phyloP scores from a whole-genome alignment of 37 sponge, comb jelly and placozoan species.

The Theonella swinhoei region DNA sequence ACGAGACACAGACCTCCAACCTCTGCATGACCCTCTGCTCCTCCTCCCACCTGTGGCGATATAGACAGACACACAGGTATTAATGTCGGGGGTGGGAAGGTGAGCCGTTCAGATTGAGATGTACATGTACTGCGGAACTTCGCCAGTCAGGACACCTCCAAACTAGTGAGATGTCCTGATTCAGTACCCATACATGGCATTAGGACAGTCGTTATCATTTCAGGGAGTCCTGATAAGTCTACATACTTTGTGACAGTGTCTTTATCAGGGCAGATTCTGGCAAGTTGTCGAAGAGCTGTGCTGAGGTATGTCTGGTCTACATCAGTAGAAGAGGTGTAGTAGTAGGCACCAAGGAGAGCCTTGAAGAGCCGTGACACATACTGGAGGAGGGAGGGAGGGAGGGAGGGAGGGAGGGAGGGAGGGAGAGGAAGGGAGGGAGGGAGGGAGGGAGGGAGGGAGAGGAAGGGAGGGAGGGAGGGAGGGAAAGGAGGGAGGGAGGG shows the following conservation, averaged over 20 bases:
- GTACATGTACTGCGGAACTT: too few species aligned
- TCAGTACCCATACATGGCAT: neutral
- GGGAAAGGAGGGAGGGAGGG: neutral
- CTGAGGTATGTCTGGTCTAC: neutral
- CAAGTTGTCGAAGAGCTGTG: neutral
- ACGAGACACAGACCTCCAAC: slow-evolving; percentile 35
- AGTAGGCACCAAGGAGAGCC: neutral
- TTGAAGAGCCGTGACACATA: neutral
- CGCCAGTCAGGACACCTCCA: neutral
- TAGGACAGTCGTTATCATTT: neutral
- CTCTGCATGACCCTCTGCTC: slow-evolving; percentile 25
- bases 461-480: neutral
- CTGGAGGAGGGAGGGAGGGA: neutral
- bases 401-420: neutral
- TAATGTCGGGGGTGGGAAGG: too few species aligned
- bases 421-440: neutral
- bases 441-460: neutral
- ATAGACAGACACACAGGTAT: too few species aligned
- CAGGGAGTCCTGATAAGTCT: too few species aligned
- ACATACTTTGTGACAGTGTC: slow-evolving; percentile 7
- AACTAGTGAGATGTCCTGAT: neutral
- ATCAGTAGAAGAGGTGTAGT: neutral
- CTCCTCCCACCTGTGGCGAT: slow-evolving; percentile 15
- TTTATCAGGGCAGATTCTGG: slow-evolving; percentile 34
- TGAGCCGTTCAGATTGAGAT: too few species aligned